These are phyloP conservation scores for Nanorana parkeri DNA, from an alignment of 2,113 vertebrate species.

Conservation along the genomic window DNA sequence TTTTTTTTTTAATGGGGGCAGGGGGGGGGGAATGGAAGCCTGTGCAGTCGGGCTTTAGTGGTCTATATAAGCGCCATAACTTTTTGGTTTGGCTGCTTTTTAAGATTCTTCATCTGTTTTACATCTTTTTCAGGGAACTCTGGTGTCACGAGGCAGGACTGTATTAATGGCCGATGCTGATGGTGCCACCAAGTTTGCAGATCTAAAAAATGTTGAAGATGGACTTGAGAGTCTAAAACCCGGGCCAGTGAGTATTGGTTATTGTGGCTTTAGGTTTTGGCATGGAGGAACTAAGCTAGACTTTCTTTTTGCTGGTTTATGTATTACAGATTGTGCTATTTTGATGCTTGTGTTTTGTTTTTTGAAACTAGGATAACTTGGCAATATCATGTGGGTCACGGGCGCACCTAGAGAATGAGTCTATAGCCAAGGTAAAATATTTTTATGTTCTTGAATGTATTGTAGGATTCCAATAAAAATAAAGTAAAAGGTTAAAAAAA, in stretches of 20 bases:
- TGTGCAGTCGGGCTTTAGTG: background rate
- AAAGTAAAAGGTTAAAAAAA: too few relatives aligned
- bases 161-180: conserved; percentile 98
- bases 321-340: too few relatives aligned
- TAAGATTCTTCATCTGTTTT: background rate
- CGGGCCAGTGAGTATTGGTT: conserved; percentile 79
- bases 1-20: too few relatives aligned
- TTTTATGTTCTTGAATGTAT: too few relatives aligned
- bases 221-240: conserved; percentile 78
- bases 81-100: background rate
- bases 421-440: conserved; percentile 86
- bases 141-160: conserved; percentile 83
- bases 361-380: conserved; percentile 80
- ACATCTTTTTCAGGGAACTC: conserved; percentile 79
- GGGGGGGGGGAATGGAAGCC: too few relatives aligned
- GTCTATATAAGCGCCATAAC: background rate
- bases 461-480: too few relatives aligned
- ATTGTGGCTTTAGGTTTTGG: too few relatives aligned
- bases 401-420: conserved; percentile 91
- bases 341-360: conserved; percentile 19
- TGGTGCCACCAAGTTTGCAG: conserved; percentile 93
- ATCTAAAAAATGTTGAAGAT: conserved; percentile 90
- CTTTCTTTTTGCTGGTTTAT: background rate
- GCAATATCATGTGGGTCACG: conserved; percentile 96
- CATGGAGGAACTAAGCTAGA: too few relatives aligned